phyloP scores from a whole-genome alignment of 2,888 invertebrate genomes.

The Ashinkailepas kermadecensis region DNA sequence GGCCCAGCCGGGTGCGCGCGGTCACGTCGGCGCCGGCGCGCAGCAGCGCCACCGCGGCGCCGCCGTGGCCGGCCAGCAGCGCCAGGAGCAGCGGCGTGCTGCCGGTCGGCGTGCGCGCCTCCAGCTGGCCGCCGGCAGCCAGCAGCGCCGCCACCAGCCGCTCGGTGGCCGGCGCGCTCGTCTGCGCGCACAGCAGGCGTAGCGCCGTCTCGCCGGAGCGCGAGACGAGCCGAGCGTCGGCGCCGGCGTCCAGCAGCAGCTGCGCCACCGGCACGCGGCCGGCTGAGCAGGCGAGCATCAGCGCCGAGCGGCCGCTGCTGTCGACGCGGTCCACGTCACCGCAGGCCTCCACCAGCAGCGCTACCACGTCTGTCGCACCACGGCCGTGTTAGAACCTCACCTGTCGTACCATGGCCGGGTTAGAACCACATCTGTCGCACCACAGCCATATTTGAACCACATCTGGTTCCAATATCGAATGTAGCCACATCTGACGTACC shows the following conservation, averaged over 20 bases:
- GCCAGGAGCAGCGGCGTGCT: constrained; percentile 37
- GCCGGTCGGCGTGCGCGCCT: constrained; percentile 32
- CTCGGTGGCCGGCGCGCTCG: background rate
- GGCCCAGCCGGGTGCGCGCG: constrained; percentile 25
- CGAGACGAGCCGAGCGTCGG: constrained; percentile 34
- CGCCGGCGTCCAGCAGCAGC: constrained; percentile 33
- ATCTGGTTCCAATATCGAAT: too few relatives aligned
- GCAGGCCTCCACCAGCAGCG: constrained; percentile 9
- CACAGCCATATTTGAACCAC: too few relatives aligned
- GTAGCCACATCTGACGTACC: too few relatives aligned
- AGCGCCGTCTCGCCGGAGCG: constrained; percentile 34
- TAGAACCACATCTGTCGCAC: too few relatives aligned
- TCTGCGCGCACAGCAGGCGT: constrained; percentile 28
- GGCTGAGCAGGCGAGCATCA: constrained; percentile 29
- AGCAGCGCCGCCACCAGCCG: constrained; percentile 23
- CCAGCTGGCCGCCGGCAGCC: constrained; percentile 16
- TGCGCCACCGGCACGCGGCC: constrained; percentile 31
- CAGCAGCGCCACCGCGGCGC: constrained; percentile 33
- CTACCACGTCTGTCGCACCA: constrained; percentile 4
- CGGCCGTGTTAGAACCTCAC: background rate
- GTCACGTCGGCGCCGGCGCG: constrained; percentile 35
- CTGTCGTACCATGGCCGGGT: background rate
- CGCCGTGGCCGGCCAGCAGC: constrained; percentile 32
- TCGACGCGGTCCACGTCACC: constrained; percentile 13
- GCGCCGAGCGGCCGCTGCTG: constrained; percentile 14